Percentiles rank a stretch among this genome's conserved stretches.
These are phyloP conservation scores for Papilio glaucus DNA, from an alignment of 1,140 invertebrate genomes.

Conservation along the genomic window DNA sequence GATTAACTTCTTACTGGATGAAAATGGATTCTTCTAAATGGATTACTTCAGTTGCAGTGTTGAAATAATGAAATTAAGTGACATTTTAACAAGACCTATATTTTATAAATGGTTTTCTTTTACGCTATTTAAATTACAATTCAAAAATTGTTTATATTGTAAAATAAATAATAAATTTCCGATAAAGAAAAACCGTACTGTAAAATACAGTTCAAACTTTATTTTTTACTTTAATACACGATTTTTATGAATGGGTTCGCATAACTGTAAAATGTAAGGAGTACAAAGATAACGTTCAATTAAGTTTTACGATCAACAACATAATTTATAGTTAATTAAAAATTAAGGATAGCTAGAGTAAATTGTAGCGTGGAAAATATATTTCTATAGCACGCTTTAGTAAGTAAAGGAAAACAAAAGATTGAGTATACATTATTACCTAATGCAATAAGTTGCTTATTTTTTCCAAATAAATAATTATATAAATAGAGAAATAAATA, in stretches of 20 bases:
- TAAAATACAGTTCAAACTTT: background rate
- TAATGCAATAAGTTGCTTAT: no score
- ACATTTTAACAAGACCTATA: no score
- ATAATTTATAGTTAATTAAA: conserved; percentile 9
- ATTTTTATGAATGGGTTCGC: background rate
- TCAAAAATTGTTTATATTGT: background rate
- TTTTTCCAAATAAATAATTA: no score
- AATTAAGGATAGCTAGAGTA: background rate
- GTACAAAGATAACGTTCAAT: conserved; percentile 3
- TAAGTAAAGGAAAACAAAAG: no score
- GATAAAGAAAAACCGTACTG: no score
- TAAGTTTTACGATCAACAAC: conserved; percentile 3
- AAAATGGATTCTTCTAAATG: no score
- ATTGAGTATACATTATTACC: no score
- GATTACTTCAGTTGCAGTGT: no score
- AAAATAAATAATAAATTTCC: background rate
- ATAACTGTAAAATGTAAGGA: background rate
- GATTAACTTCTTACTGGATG: background rate
- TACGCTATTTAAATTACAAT: background rate
- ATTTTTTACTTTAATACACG: background rate
- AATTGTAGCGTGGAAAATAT: background rate
- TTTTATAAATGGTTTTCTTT: background rate
- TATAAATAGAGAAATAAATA: no score
- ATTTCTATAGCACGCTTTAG: no score
- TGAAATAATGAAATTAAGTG: no score